Base-by-base conservation (phyloP, 1,140 invertebrate genomes). In the Brachionus sp. region DNA sequence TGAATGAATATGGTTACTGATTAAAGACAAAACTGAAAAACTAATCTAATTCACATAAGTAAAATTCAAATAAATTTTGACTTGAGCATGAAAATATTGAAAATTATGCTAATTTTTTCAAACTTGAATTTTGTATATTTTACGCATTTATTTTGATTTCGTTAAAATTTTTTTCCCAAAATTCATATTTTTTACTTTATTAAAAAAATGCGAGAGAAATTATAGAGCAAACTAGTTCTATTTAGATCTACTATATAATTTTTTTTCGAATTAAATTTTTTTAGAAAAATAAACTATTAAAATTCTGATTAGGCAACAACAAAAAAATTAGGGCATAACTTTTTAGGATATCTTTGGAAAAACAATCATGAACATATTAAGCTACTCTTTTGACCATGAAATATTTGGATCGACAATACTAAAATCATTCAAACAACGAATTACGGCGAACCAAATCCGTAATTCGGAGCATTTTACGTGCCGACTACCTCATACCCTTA, bases 401-500 rank as follows among this genome's bases (percentile, higher is more conserved):
- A 35, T 68, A 35, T 35, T 23, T 6, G 64, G 64, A 10, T 68
- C 64, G 4, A 23, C 25, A 12, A 68, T 0, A 6, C 13, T 68
- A 3, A 68, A 68, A 35, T 68, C 64, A 35, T 68, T 33, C 64
- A 75, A 46, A 50, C 39, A 75, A 23, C 39, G 16, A 46, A 46
- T 39, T 39, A 39, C 66, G 9, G 37, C 66, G 12, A 70, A 39
- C n/a, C 13, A 75, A 75, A 23, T 75, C 23, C 44, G 39, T n/a
- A 75, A 75, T 75, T 75, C 70, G 29, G 77, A 80, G n/a, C 50
- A 80, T 37, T 80, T 80, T 37, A 80, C 87, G 1, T 77, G 84
- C 29, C 84, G 86, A 12, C 82, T 88, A 77, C 88, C 88, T 42
- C 68, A 84, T 12, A 57, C 88, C 4, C 83, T 89, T 7, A 46